Evolutionary conservation across 2,888 invertebrate species (phyloP), one percentile per base, ranked within the genome.

Genomic region (Branchellion lobata): DNA sequence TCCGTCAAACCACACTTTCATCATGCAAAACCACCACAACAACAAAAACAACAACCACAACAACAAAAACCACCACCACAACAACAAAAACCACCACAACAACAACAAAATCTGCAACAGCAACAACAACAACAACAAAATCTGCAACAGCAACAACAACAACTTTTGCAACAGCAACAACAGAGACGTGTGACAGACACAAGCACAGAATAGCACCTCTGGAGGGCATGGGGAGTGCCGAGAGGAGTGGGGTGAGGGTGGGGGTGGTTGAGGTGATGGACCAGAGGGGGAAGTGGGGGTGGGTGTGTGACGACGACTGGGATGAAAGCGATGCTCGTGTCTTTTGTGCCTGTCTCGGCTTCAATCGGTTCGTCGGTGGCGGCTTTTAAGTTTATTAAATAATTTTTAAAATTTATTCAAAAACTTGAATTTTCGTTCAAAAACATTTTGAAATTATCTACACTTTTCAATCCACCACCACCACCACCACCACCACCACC

Each of bases 241-340:
- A 8, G 5, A 14, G 14, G 14, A 33, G 18, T 18, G 27, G 53
- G 33, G 81, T 81, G 5, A 79, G 65, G 53, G 72, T 82, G 0
- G 83, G 83, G 0, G 79, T 82, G 11, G 83, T 81, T 8, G 82
- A 83, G 78, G 73, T 83, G 24, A 73, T 73, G 31, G 74, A 74
- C n/a, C 79, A 73, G 21, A 34, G 18, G 8, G 81, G 81, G 0
- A 24, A 29, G 1, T 83, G 83, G 82, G 73, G 75, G 5, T 61
- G 71, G 34, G 80, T 83, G n/a, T 83, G 83, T 69, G 83, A 82
- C 47, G 83, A 83, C 79, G 47, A 75, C 51, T 83, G 83, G 83
- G 82, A 81, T 27, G 82, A 83, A 47, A n/a, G 53, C 8, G 82
- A 82, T 36, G 83, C 83, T 51, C 18, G 31, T n/a, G 83, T 83